Evolutionary conservation across 1,140 invertebrate species (phyloP), one percentile per base, ranked within the genome.

Genomic region (Hycleus cichorii): DNA sequence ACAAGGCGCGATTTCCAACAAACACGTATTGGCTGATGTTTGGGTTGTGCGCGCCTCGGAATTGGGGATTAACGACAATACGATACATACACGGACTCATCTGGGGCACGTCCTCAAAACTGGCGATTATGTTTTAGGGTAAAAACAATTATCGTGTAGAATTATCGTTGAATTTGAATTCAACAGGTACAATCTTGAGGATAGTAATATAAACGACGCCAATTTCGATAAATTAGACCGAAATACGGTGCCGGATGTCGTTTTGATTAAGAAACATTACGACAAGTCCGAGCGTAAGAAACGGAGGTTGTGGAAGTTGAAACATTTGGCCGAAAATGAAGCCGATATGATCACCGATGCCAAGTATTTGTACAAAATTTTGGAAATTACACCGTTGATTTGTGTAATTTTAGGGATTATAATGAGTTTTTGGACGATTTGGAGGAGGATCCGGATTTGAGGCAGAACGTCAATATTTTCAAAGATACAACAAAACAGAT

Each of bases 371-470:
- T 60, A 18, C 18, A 18, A 18, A 18, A 18, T 18, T 18, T 18
- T 18, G 1, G 18, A 18, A 18, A 18, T 18, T 18, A 18, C 18
- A 18, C 0, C 12, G 12, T 18, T 18, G 2, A 18, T 18, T 10
- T 49, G 48, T 39, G 25, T 64, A 59, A 65, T 66, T 75, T 80
- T 43, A 92, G 90, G 63, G 94, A 97, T 65, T 97, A 93, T 72
- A 86, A 89, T 67, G 94, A 97, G 64, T 99, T 99, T 77, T 80
- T 98, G 72, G 92, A 98, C 67, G 97, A 99, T 72, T 75, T 99
- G 48, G 97, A 99, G 75, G 96, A 99, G 76, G 95, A 99, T 77
- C 83, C 84, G 18, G 82, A 84, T 32, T 80, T 94, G 56, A 82
- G 97, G 59, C 86, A 91, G 67, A 89, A 96, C 72, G 81, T 99